phyloP scores from a whole-genome alignment of 1,140 invertebrate species.

The Eurosta solidaginis region DNA sequence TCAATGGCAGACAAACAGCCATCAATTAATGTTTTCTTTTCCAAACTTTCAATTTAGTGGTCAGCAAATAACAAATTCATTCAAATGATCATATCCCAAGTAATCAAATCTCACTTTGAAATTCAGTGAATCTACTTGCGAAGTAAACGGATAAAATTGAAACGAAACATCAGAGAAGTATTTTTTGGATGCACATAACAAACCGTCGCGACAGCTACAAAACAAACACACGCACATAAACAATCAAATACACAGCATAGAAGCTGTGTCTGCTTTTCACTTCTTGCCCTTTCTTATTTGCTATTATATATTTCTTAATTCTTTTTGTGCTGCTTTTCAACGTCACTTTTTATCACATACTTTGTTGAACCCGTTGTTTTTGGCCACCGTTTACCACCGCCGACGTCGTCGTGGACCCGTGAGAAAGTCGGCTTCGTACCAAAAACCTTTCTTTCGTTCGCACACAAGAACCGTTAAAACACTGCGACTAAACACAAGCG shows the following conservation, averaged over 20 bases:
- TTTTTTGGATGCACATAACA: no score
- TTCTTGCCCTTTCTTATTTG: background rate
- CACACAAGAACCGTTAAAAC: constrained; percentile 16
- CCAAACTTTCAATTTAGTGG: background rate
- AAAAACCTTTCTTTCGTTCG: constrained; percentile 15
- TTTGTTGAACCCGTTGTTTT: background rate
- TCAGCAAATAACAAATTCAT: no score
- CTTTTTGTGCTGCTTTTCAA: background rate
- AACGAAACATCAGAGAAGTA: background rate
- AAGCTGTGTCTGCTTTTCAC: background rate
- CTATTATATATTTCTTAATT: background rate
- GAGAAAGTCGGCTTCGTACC: background rate
- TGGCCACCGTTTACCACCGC: background rate
- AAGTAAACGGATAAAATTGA: background rate
- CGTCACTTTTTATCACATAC: no score
- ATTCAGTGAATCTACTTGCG: background rate
- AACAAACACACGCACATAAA: constrained; percentile 17
- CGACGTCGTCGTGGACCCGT: background rate
- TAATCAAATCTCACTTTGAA: background rate
- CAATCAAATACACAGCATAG: background rate
- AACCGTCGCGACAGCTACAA: no score
- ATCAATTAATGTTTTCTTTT: background rate
- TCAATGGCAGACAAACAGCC: background rate
- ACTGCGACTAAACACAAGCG: background rate
- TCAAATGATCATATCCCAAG: background rate